A percentile compares a stretch with the other conserved stretches of the same genome.
Evolutionary conservation across 2,888 invertebrate genomes (phyloP).

Genomic region (Spisula subtruncata): DNA sequence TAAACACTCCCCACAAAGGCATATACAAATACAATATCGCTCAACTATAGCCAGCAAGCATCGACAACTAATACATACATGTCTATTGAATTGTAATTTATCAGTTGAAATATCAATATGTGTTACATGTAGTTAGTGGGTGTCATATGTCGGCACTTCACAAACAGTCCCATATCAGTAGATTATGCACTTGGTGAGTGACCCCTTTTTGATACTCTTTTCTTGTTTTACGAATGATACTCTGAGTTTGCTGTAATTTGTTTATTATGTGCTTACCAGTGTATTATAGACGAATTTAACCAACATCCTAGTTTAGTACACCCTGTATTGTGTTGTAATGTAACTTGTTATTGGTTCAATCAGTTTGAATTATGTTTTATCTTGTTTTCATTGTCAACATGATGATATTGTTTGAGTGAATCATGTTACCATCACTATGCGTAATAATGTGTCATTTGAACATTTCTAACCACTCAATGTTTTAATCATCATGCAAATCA

Average conservation of each 20-base stretch:
- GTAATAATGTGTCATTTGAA: not conserved
- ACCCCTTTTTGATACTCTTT: too few species aligned
- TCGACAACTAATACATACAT: not conserved
- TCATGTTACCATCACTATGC: not conserved
- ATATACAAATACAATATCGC: slow-evolving; percentile 31
- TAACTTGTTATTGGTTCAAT: not conserved
- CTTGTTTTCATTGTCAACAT: not conserved
- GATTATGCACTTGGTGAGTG: too few species aligned
- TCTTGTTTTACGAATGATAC: too few species aligned
- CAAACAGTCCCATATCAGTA: not conserved
- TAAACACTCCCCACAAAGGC: slow-evolving; percentile 30
- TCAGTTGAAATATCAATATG: slow-evolving; percentile 20
- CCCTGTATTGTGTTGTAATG: not conserved
- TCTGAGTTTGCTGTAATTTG: too few species aligned
- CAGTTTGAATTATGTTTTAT: not conserved
- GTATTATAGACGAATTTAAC: too few species aligned
- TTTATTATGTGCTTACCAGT: too few species aligned
- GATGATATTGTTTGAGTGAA: not conserved
- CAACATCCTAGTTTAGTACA: not conserved
- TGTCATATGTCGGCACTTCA: not conserved
- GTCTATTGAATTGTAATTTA: slow-evolving; percentile 24
- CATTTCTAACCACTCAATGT: not conserved
- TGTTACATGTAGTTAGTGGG: not conserved
- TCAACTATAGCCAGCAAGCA: not conserved
- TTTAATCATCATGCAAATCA: not conserved